phyloP scores from a whole-genome alignment of 2,888 invertebrate species.

The Oegoconia quadripuncta region DNA sequence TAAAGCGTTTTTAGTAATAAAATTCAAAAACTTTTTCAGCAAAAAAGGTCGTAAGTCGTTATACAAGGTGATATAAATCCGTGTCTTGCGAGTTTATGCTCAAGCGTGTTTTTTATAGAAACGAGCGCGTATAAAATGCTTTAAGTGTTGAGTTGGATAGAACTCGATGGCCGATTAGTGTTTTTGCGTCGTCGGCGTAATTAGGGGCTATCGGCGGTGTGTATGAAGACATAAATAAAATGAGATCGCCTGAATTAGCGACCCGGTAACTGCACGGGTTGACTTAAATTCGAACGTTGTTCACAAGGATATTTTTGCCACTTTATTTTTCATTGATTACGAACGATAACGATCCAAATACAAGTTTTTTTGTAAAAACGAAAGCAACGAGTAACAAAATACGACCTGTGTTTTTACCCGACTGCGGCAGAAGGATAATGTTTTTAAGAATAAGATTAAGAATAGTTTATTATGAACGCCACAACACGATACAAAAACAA shows the following conservation, averaged over 20 bases:
- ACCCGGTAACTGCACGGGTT: slow-evolving; percentile 38
- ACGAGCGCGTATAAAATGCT: not conserved
- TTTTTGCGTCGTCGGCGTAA: slow-evolving; percentile 72
- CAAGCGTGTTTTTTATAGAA: not conserved
- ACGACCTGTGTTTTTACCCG: too few relatives aligned
- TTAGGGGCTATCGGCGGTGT: slow-evolving; percentile 75
- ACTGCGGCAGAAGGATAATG: too few relatives aligned
- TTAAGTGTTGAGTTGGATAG: not conserved
- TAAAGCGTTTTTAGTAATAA: not conserved
- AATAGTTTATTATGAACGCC: too few relatives aligned
- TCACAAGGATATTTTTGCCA: slow-evolving; percentile 33
- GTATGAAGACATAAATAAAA: slow-evolving; percentile 79
- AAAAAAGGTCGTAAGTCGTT: slow-evolving; percentile 16
- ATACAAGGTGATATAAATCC: not conserved
- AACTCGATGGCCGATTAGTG: slow-evolving; percentile 69
- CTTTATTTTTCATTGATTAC: slow-evolving; percentile 16
- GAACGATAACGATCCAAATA: slow-evolving; percentile 14
- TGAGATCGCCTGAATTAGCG: slow-evolving; percentile 63
- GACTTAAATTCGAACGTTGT: slow-evolving; percentile 53
- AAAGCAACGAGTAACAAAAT: too few relatives aligned
- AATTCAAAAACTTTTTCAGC: not conserved
- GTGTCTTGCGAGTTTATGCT: not conserved
- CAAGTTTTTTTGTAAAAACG: too few relatives aligned
- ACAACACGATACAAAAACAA: too few relatives aligned
- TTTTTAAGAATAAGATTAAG: too few relatives aligned